Evolutionary conservation across 2,113 vertebrate species (phyloP).

Genomic region (Cygnus atratus): DNA sequence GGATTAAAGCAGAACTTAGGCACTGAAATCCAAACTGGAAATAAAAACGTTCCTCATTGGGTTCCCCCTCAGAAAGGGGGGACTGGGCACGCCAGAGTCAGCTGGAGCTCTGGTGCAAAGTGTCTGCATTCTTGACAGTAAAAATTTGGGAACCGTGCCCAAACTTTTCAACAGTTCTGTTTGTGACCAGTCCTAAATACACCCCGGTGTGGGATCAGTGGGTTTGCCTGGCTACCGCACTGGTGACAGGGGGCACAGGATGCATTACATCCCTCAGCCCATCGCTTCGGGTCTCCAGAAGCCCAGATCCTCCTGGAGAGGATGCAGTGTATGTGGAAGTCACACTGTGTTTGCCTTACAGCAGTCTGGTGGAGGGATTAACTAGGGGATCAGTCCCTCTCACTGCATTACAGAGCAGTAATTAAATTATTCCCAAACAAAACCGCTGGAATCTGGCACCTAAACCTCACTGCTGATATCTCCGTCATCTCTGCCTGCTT

Average conservation of each 20-base stretch:
- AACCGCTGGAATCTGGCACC: background rate
- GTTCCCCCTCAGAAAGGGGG: background rate
- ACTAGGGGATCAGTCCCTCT: background rate
- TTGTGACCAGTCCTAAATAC: background rate
- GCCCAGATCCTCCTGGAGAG: background rate
- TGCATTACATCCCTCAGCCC: background rate
- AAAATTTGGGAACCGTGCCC: background rate
- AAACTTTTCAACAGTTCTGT: background rate
- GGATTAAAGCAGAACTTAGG: background rate
- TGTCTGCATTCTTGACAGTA: background rate
- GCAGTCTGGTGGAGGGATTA: background rate
- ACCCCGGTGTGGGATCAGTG: background rate
- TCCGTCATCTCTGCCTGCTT: background rate
- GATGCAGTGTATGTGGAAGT: background rate
- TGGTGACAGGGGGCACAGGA: background rate
- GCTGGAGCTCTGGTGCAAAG: background rate
- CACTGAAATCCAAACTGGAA: background rate
- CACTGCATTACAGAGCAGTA: background rate
- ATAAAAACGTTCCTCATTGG: background rate
- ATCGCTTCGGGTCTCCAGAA: background rate
- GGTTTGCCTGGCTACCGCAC: background rate
- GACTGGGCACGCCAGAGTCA: background rate
- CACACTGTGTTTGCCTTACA: background rate
- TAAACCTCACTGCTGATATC: background rate
- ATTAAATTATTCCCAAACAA: constrained; percentile 21